A percentile compares a stretch with the other conserved stretches of the same genome.
Conservation (phyloP, 2,888 invertebrate species). For the Drosophila pseudotakahashii region DNA sequence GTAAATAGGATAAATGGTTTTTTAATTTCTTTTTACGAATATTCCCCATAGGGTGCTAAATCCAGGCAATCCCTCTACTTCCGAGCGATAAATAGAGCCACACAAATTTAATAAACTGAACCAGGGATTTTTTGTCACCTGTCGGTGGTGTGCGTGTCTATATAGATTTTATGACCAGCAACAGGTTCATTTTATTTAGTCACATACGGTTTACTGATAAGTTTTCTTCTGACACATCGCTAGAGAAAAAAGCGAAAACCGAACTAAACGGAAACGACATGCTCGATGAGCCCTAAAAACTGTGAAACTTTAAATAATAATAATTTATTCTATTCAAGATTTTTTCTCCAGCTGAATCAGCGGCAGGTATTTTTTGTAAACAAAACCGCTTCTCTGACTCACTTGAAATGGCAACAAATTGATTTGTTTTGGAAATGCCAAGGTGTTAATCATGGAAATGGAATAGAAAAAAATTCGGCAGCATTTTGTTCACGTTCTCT, state of each 20-base stretch:
- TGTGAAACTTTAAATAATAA: neutral
- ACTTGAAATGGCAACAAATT: conserved; percentile 13
- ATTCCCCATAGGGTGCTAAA: conserved; percentile 4
- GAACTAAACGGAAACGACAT: conserved; percentile 19
- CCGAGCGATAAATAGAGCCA: conserved; percentile 28
- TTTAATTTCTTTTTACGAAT: no score
- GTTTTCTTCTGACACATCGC: conserved; percentile 60
- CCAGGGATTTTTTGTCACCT: conserved; percentile 36
- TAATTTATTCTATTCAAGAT: conserved; percentile 6
- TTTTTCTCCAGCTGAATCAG: conserved; percentile 29
- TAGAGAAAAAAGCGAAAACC: neutral
- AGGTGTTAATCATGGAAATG: conserved; percentile 32
- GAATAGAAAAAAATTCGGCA: conserved; percentile 6
- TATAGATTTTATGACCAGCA: conserved; percentile 43
- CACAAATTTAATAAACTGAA: conserved; percentile 25
- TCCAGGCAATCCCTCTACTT: conserved; percentile 37
- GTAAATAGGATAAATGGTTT: no score
- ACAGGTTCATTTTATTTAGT: conserved; percentile 75
- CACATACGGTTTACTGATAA: conserved; percentile 61
- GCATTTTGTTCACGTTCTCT: conserved; percentile 9
- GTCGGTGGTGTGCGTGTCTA: conserved; percentile 13
- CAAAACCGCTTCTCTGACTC: conserved; percentile 29
- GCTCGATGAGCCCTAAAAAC: conserved; percentile 11
- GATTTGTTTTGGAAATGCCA: conserved; percentile 25
- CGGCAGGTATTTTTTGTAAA: conserved; percentile 12